These are phyloP conservation scores for Clarias platycephalus DNA, from an alignment of 2,797 vertebrate genomes.

Conservation along the genomic window DNA sequence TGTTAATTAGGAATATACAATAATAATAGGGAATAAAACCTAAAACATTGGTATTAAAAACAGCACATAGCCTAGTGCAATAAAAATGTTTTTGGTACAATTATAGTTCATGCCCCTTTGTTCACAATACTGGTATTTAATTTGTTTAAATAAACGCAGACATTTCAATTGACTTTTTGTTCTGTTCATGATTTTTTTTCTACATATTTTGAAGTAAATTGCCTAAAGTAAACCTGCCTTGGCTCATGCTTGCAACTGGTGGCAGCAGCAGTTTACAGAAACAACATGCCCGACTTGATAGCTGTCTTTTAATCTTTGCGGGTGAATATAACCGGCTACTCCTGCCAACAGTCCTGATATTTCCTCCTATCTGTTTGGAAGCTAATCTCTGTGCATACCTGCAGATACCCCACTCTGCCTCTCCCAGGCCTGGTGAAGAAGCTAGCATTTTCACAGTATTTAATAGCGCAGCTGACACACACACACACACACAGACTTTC, in stretches of 20 bases:
- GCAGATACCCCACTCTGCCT: conserved; percentile 3
- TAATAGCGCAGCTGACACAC: conserved; percentile 38
- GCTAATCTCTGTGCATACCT: conserved; percentile 40
- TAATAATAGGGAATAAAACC: neutral
- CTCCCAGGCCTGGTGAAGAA: conserved; percentile 25
- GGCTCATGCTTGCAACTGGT: neutral
- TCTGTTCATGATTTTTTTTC: neutral
- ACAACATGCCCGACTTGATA: neutral
- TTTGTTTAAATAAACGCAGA: neutral
- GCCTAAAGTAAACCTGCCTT: neutral
- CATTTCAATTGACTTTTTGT: neutral
- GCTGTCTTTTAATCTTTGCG: neutral
- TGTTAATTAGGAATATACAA: neutral
- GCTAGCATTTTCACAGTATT: conserved; percentile 25
- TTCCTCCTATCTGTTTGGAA: neutral
- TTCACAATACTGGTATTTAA: neutral
- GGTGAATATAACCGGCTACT: neutral
- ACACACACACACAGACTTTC: conserved; percentile 30
- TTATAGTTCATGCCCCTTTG: neutral
- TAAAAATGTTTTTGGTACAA: neutral
- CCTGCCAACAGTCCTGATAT: neutral
- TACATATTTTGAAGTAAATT: neutral
- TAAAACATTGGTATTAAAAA: neutral
- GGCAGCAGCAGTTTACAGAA: neutral
- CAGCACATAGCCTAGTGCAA: neutral